Percentiles rank a stretch among this genome's conserved stretches.
Evolutionary conservation across 2,888 invertebrate species (phyloP).

Genomic region (Eulithis testata): DNA sequence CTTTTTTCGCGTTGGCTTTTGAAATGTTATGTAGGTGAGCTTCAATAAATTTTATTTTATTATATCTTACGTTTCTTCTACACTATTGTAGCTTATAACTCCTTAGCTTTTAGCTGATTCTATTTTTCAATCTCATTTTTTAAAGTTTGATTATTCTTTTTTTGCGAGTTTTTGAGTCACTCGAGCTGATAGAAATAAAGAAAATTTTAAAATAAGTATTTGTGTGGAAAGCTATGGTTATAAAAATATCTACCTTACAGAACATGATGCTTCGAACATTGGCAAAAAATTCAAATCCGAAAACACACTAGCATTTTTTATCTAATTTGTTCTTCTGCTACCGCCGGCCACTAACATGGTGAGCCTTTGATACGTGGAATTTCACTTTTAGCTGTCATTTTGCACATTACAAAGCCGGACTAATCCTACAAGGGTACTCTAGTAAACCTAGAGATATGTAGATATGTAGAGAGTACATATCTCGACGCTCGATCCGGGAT

Average conservation of each 20-base stretch:
- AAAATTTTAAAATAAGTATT: too few species aligned
- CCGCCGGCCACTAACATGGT: conserved; percentile 6
- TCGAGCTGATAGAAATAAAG: too few species aligned
- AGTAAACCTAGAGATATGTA: too few species aligned
- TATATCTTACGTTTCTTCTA: too few species aligned
- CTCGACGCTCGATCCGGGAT: not conserved
- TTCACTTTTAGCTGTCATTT: conserved; percentile 13
- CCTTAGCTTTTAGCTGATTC: too few species aligned
- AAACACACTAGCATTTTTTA: not conserved
- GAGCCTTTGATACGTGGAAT: conserved; percentile 16
- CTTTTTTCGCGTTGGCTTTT: conserved; percentile 13
- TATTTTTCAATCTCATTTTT: too few species aligned
- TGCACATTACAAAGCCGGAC: conserved; percentile 10
- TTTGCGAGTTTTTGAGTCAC: too few species aligned
- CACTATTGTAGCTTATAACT: too few species aligned
- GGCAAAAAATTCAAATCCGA: not conserved
- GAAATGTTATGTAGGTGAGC: not conserved
- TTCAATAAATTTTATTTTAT: too few species aligned
- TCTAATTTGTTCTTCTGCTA: not conserved
- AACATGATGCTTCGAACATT: not conserved
- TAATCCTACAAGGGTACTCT: conserved; percentile 1
- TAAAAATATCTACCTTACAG: too few species aligned
- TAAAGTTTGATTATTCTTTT: too few species aligned
- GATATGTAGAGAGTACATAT: not conserved
- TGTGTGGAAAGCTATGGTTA: too few species aligned